Evolutionary conservation across 2,888 invertebrate genomes (phyloP), one percentile per base, ranked within the genome.

Genomic region (Drosophila imparisetae): DNA sequence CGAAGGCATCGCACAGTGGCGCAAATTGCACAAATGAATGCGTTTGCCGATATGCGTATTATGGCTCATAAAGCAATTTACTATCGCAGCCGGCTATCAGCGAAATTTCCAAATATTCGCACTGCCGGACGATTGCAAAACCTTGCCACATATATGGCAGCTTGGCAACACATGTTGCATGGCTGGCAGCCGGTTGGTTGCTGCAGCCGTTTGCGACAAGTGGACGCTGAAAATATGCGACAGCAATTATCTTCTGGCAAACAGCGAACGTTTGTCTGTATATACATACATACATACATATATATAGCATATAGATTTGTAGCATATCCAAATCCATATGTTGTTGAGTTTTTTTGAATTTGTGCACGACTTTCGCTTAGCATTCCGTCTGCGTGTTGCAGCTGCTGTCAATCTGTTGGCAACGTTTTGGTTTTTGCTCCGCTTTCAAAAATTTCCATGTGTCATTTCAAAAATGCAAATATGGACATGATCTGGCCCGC

Each of bases 391-490:
- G 66, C 64, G 75, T 66, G 81, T 79, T 90, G 86, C 90, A 88
- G 86, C 90, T 86, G 89, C 86, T 88, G 86, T 88, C 86, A 86
- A 90, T 90, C 89, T 86, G 86, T 82, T 86, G 86, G 75, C 79
- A 55, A 55, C 83, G 71, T 76, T 82, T 81, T 70, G 65, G 80
- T 60, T 55, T 55, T 55, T 81, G 81, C 81, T 83, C 81, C 83
- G 77, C 77, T 82, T 76, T 82, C 77, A 82, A 85, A 88, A 86
- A 87, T 87, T 89, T 87, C 84, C 87, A 87, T 87, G 90, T 87
- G 87, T 87, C 87, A 87, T 90, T 87, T 87, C 90, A 89, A 84
- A 89, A 87, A 87, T 87, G 87, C 87, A 87, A 87, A 90, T 87
- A 87, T 87, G 87, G 87, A 86, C 90, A 87, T 87, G 90, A 87